Base-by-base conservation (phyloP, 2,797 vertebrate species). In the Rousettus madagascariensis region DNA sequence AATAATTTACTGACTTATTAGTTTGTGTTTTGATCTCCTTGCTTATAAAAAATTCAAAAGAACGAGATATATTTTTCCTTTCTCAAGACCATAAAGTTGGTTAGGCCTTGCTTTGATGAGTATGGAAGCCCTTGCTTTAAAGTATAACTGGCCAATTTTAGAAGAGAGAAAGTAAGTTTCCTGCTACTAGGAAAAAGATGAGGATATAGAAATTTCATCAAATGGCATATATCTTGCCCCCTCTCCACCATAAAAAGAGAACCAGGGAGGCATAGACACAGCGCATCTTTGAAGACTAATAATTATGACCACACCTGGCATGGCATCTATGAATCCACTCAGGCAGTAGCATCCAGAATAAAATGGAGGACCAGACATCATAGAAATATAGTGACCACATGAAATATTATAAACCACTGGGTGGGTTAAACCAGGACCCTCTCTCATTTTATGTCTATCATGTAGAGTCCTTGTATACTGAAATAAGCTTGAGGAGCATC, bases 11-110 rank as follows among this genome's bases (percentile, higher is more conserved):
- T 38, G 38, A 59, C 51, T n/a, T 49, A 38, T 55, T 57, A 38
- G 13, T 41, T 86, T 49, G 22, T 15, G 16, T 92, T 86, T 92
- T 90, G 16, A 83, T 43, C 5, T 91, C 65, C 38, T 30, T 77
- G 26, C 22, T 72, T 66, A 61, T 9, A 59, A 68, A 22, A 5
- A 17, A 41, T 22, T 69, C 84, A 28, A 93, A 74, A 68, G 16
- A 69, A 61, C 41, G 19, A 84, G 17, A 75, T 0, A 0, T 59
- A 66, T 38, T 82, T 95, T 91, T 93, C 19, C 8, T 16, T 82
- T 7, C 11, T 57, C 7, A 83, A 2, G 38, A 51, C 12, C 20
- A 87, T 8, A 51, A 41, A 72, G 57, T 72, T 83, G 20, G 3
- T 11, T 43, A 53, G 22, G 16, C 8, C 7, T 91, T 95, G 46